Evolutionary conservation across 2,113 vertebrate genomes (phyloP).

Genomic region (Cavia porcellus): DNA sequence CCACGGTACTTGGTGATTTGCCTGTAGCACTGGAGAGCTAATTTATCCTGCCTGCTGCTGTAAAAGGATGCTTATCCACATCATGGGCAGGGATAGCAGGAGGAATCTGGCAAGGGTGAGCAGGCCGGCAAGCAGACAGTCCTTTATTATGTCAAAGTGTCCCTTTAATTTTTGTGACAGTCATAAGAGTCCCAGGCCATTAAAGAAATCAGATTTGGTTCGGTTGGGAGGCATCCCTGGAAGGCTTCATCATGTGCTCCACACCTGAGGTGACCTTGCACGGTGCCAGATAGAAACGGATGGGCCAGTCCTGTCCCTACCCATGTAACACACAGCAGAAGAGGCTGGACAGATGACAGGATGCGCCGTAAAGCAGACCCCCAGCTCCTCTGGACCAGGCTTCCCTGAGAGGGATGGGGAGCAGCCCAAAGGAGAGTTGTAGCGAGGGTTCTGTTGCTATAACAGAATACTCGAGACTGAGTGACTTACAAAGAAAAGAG

Average conservation of each 20-base stretch:
- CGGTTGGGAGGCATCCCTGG: not conserved
- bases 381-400: accelerated
- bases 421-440: not conserved
- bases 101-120: not conserved
- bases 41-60: not conserved
- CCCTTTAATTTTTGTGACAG: constrained; percentile 59
- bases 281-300: not conserved
- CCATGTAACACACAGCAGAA: not conserved
- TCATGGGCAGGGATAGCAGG: constrained; percentile 16
- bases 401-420: accelerated
- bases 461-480: not conserved
- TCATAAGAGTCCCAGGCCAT: constrained; percentile 4
- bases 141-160: constrained; percentile 43
- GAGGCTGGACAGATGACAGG: not conserved
- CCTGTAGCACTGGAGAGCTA: not conserved
- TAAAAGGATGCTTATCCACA: not conserved
- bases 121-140: not conserved
- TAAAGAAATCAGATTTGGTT: constrained; percentile 26
- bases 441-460: not conserved
- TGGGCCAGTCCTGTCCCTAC: accelerated
- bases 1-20: not conserved
- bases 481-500: not conserved
- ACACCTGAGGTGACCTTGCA: not conserved
- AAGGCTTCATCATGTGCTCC: constrained; percentile 34
- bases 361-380: not conserved